phyloP scores from a whole-genome alignment of 2,113 vertebrate species.

The Cygnus atratus region DNA sequence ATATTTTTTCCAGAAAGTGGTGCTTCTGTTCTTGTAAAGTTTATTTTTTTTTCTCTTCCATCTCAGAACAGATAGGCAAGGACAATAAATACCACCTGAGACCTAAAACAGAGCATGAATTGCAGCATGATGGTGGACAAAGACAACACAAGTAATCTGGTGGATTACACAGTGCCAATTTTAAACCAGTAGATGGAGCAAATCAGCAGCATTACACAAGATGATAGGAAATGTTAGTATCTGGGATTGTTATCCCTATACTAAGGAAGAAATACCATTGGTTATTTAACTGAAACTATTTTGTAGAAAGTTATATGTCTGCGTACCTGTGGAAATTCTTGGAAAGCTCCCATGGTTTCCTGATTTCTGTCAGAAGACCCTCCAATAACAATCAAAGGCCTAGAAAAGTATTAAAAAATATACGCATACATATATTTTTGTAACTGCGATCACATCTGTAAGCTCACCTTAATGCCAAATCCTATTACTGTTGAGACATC shows the following conservation, averaged over 20 bases:
- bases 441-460: neutral
- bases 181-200: constrained; percentile 38
- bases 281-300: neutral
- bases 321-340: constrained; percentile 95
- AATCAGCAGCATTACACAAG: neutral
- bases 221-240: neutral
- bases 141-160: neutral
- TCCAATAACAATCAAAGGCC: constrained; percentile 93
- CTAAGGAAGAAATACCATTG: neutral
- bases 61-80: neutral
- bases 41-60: neutral
- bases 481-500: neutral
- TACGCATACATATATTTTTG: neutral
- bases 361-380: constrained; percentile 93
- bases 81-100: neutral
- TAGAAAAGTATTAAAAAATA: constrained; percentile 53
- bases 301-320: neutral
- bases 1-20: neutral
- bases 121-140: neutral
- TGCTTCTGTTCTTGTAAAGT: neutral
- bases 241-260: neutral
- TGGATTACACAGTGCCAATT: neutral
- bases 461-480: neutral
- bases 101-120: neutral
- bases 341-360: constrained; percentile 94